Percentiles rank a stretch among this genome's conserved stretches.
Conservation (phyloP, 2,888 invertebrate species). For the Mylabris sibirica region DNA sequence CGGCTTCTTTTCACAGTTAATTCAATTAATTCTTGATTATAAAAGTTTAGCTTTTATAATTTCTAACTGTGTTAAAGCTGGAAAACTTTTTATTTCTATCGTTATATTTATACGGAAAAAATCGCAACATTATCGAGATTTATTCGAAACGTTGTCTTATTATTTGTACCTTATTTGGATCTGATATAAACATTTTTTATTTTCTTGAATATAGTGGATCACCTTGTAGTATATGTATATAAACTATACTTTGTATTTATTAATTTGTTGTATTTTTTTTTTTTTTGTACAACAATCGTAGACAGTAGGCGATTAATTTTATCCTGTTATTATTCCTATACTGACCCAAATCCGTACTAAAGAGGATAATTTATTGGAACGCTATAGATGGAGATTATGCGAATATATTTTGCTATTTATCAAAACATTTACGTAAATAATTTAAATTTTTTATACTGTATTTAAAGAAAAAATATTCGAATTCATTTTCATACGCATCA, state of each 20-base stretch:
- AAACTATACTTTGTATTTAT: neutral
- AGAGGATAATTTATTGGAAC: neutral
- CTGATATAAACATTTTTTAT: neutral
- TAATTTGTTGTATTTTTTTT: neutral
- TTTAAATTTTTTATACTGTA: neutral
- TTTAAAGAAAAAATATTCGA: neutral
- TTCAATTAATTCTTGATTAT: slow-evolving; percentile 10
- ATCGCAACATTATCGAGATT: neutral
- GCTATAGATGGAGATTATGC: neutral
- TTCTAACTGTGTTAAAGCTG: neutral
- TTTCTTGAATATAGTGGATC: neutral
- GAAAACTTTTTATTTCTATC: neutral
- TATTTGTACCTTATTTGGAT: neutral
- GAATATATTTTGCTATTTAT: neutral
- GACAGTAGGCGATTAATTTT: neutral
- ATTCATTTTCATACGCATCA: neutral
- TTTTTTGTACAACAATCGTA: neutral
- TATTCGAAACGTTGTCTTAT: neutral
- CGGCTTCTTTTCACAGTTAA: neutral
- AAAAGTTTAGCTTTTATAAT: neutral
- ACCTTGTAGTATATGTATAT: slow-evolving; percentile 6
- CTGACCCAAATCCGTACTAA: neutral
- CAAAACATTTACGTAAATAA: neutral
- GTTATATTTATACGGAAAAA: neutral
- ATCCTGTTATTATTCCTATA: neutral